These are phyloP conservation scores for Phyto melanocephala DNA, from an alignment of 2,888 invertebrate genomes.

Conservation along the genomic window DNA sequence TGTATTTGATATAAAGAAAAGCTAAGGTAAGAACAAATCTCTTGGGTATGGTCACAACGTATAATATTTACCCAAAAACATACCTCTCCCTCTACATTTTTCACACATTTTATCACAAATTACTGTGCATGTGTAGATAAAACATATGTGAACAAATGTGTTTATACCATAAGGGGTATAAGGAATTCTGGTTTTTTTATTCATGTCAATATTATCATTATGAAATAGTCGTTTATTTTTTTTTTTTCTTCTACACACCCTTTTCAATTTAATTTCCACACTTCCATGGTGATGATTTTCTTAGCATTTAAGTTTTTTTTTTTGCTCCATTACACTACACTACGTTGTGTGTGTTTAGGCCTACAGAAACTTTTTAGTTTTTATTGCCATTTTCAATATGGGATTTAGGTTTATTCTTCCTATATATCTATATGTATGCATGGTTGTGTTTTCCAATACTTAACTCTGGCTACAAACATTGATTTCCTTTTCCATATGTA, in stretches of 20 bases:
- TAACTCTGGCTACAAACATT: conserved; percentile 19
- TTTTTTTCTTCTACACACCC: no score
- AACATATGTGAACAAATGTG: not conserved
- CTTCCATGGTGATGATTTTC: not conserved
- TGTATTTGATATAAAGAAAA: not conserved
- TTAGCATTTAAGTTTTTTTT: not conserved
- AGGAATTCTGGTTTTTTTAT: not conserved
- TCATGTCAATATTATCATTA: conserved; percentile 23
- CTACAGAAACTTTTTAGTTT: not conserved
- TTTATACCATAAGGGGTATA: not conserved
- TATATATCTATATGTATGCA: no score
- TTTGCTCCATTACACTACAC: no score
- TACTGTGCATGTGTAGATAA: conserved; percentile 8
- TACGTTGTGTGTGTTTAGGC: not conserved
- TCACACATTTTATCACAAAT: not conserved
- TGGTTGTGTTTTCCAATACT: no score
- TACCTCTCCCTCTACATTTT: no score
- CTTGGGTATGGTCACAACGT: conserved; percentile 7
- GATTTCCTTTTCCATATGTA: conserved; percentile 38
- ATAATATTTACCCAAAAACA: not conserved
- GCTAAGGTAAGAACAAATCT: conserved; percentile 29
- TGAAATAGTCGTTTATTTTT: conserved; percentile 4
- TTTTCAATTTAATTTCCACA: conserved; percentile 2
- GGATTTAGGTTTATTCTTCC: no score
- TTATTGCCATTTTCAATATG: not conserved